Percentiles rank a stretch among this genome's conserved stretches.
Conservation (phyloP, 2,113 vertebrate species). For the Tichodroma muraria region DNA sequence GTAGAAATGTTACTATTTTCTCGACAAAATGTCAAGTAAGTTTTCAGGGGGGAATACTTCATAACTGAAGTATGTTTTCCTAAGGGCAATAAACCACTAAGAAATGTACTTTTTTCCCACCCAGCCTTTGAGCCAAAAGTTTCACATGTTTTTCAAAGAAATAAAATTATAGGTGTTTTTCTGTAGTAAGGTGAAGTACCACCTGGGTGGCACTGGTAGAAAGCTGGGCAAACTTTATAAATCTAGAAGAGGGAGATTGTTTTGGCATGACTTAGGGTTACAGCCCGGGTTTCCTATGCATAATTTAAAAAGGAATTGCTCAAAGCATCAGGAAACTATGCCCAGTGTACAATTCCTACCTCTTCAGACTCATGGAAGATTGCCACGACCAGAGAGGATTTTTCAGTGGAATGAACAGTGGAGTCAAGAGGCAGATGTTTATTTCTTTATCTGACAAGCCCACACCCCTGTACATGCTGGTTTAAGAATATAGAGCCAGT, state of each 20-base stretch:
- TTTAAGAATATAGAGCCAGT: background rate
- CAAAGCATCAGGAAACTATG: constrained; percentile 16
- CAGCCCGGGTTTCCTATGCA: constrained; percentile 24
- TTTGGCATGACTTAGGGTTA: constrained; percentile 23
- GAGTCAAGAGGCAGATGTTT: background rate
- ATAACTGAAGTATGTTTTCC: constrained; percentile 65
- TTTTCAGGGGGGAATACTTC: constrained; percentile 67
- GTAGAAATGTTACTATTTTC: constrained; percentile 66
- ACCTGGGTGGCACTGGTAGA: constrained; percentile 50
- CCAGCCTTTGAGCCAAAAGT: constrained; percentile 53
- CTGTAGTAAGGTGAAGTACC: constrained; percentile 41
- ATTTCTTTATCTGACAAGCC: constrained; percentile 1
- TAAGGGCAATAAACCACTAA: constrained; percentile 60
- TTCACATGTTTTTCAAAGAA: constrained; percentile 59
- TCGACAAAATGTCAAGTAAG: constrained; percentile 63
- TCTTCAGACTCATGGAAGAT: background rate
- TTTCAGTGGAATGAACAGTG: background rate
- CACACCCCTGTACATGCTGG: background rate
- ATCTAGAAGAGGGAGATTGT: constrained; percentile 23
- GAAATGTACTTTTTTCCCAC: constrained; percentile 38
- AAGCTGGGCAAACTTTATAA: constrained; percentile 34
- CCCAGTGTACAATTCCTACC: background rate
- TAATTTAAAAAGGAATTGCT: constrained; percentile 39
- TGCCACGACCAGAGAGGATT: background rate
- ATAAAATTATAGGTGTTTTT: constrained; percentile 62